Evolutionary conservation across 92 coral and sea anemone species (phyloP).

Genomic region (Virgularia gustaviana): DNA sequence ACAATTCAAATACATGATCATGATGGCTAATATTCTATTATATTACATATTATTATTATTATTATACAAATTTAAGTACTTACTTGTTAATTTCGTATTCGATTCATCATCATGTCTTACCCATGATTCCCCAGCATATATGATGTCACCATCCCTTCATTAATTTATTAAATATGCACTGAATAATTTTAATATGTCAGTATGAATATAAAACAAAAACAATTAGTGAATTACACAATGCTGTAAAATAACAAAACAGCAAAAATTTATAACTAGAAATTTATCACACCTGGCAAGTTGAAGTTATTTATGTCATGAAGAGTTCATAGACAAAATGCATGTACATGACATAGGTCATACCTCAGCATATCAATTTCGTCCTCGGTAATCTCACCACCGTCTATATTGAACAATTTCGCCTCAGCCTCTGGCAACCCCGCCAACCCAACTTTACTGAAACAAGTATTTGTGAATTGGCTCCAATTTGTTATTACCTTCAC

Average conservation of each 20-base stretch:
- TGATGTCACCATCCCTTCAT: constrained; percentile 9
- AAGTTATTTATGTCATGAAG: too few species aligned
- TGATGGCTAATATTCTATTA: background rate
- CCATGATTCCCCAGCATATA: background rate
- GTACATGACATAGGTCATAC: background rate
- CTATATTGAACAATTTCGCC: background rate
- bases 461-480: background rate
- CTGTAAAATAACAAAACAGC: background rate
- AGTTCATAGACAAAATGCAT: background rate
- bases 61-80: background rate
- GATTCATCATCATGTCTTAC: background rate
- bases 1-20: background rate
- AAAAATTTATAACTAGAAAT: too few species aligned
- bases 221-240: background rate
- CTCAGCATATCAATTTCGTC: background rate
- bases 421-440: too few species aligned
- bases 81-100: background rate
- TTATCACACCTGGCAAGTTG: too few species aligned
- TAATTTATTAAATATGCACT: too few species aligned
- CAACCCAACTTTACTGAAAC: background rate
- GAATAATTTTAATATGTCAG: too few species aligned
- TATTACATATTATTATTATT: background rate
- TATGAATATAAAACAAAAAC: background rate
- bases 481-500: background rate
- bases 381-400: background rate